Conservation (phyloP, 2,888 invertebrate species). For the Dynastes maya region DNA sequence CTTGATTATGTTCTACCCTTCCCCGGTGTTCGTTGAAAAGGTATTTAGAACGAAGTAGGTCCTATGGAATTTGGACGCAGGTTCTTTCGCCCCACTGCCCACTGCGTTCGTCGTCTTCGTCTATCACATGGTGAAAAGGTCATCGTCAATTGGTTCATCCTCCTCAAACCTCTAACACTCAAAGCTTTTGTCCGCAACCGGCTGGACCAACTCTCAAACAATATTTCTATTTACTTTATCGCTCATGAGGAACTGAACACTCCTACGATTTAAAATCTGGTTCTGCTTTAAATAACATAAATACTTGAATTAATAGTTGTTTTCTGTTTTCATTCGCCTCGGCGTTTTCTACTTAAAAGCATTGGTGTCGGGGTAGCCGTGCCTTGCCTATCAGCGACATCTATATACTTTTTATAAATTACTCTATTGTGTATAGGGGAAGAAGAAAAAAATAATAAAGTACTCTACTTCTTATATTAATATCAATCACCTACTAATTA, state of each 20-base stretch:
- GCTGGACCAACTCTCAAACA: slow-evolving; percentile 59
- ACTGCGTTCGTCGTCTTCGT: slow-evolving; percentile 56
- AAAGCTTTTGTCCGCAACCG: slow-evolving; percentile 57
- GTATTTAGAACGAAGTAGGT: slow-evolving; percentile 62
- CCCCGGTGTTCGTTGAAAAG: slow-evolving; percentile 50
- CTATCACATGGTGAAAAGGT: slow-evolving; percentile 54
- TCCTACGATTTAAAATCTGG: slow-evolving; percentile 61
- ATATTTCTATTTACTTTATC: slow-evolving; percentile 66
- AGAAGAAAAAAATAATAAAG: neutral
- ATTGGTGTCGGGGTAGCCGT: neutral
- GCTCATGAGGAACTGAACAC: slow-evolving; percentile 62
- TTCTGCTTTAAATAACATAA: slow-evolving; percentile 59
- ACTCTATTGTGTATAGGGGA: neutral
- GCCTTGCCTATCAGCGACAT: neutral
- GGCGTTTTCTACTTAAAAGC: slow-evolving; percentile 3
- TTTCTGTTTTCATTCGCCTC: slow-evolving; percentile 33
- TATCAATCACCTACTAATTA: too few relatives aligned
- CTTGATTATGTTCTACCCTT: slow-evolving; percentile 44
- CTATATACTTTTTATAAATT: neutral
- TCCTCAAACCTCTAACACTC: slow-evolving; percentile 46
- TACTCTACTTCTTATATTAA: neutral
- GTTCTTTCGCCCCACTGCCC: slow-evolving; percentile 63
- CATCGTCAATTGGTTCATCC: slow-evolving; percentile 52
- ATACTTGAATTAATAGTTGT: slow-evolving; percentile 55
- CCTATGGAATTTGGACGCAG: slow-evolving; percentile 67